Evolutionary conservation across 2,113 vertebrate genomes (phyloP), one percentile per base, ranked within the genome.

Genomic region (Cichladusa arquata): DNA sequence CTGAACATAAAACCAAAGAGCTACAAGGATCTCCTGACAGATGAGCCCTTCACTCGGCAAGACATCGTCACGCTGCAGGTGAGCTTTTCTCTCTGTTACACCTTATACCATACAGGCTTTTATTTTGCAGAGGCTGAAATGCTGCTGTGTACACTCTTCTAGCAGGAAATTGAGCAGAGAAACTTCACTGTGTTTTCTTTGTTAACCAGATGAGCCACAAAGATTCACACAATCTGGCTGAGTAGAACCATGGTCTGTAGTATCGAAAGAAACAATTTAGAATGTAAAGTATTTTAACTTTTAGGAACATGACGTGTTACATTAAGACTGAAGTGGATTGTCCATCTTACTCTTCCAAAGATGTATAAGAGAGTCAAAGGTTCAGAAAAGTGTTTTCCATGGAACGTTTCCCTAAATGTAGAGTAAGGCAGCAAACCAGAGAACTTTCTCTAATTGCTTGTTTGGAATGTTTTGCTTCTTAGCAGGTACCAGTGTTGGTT

Each of bases 1-100:
- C 98, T 99, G 74, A 99, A 99, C 93, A 99, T 99, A 92, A 99
- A 99, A 94, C 98, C 99, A 36, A 99, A 99, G 97, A 98, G 92
- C 94, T 99, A 98, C 94, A 99, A 98, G 97, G 99, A 99, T 93
- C 98, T 99, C 58, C 96, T 99, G 94, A 99, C 98, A 0, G 99
- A 99, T 3, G 99, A 99, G 84, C 97, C 98, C 54, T 99, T 99
- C 79, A 98, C 98, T 77, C 98, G 99, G 25, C 98, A 99, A 67
- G 99, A 99, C 93, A 98, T 99, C 23, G 98, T 99, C 89, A 99
- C 98, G 0, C 97, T 99, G 26, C 99, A 99, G 98, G 99, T 99
- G 85, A 70, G 8, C 34, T 56, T 38, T 51, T 24, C 69, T 26
- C 72, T 78, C 69, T 61, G 4, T n/a, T 65, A 13, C 23, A 1